Percentiles rank a stretch among this genome's conserved stretches.
Conservation (phyloP, 2,797 vertebrate species). For the Oreortyx pictus region DNA sequence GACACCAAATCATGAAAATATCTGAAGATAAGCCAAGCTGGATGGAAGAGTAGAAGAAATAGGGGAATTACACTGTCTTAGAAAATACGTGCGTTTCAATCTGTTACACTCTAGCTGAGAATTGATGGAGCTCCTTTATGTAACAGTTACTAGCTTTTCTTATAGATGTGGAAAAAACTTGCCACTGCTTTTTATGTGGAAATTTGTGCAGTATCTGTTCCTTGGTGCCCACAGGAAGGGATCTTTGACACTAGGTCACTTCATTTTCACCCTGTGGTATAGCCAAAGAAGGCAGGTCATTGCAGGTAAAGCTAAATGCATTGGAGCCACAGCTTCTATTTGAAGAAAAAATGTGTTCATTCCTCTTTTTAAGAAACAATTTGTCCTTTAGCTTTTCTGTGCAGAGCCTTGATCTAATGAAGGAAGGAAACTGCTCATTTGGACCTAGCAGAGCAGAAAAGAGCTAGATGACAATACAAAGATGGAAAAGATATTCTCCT, state of each 20-base stretch:
- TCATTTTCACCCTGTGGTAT: not conserved
- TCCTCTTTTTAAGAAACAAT: not conserved
- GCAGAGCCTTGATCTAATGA: not conserved
- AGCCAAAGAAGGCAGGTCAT: accelerated
- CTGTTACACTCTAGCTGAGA: not conserved
- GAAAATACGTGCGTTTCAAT: not conserved
- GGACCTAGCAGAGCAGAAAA: not conserved
- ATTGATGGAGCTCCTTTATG: not conserved
- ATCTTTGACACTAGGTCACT: not conserved
- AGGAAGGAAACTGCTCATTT: not conserved
- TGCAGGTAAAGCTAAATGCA: not conserved
- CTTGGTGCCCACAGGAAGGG: not conserved
- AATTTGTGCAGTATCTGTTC: not conserved
- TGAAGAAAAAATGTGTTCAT: not conserved
- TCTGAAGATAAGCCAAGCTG: not conserved
- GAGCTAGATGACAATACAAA: not conserved
- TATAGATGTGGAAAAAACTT: not conserved
- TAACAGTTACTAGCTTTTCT: not conserved
- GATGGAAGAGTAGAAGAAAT: constrained; percentile 2
- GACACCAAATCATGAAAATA: not conserved
- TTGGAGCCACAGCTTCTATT: not conserved
- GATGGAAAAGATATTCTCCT: not conserved
- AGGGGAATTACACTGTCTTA: not conserved
- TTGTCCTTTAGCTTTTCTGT: not conserved
- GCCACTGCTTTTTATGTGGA: not conserved